Conservation (phyloP, 2,888 invertebrate genomes). For the Pachycephus smyrnensis region DNA sequence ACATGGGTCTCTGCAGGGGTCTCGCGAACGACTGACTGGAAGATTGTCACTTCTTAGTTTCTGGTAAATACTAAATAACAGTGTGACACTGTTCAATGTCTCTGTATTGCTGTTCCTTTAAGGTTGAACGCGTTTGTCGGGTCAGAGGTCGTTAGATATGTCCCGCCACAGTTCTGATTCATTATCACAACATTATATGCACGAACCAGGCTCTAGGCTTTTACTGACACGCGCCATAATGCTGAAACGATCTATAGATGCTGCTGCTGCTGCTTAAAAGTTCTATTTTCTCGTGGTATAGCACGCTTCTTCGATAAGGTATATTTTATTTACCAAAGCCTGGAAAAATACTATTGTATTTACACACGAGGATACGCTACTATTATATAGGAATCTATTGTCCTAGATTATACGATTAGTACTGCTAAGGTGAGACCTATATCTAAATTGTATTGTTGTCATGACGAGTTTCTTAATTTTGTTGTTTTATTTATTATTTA, state of each 20-base stretch:
- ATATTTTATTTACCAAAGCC: not conserved
- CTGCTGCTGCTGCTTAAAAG: not conserved
- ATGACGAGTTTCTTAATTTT: not conserved
- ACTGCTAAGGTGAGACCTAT: not conserved
- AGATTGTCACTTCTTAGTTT: conserved; percentile 22
- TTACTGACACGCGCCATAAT: not conserved
- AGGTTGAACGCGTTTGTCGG: conserved; percentile 21
- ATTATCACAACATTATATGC: conserved; percentile 44
- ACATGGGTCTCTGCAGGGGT: not conserved
- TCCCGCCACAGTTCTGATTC: conserved; percentile 49
- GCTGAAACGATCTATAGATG: not conserved
- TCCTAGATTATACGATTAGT: not conserved
- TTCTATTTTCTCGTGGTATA: not conserved
- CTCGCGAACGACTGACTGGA: conserved; percentile 18
- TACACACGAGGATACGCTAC: not conserved
- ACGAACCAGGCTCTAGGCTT: not conserved
- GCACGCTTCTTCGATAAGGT: not conserved
- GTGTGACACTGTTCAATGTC: not conserved
- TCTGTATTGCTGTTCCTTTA: not conserved
- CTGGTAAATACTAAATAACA: conserved; percentile 22
- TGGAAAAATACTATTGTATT: not conserved
- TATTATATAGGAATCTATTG: not conserved
- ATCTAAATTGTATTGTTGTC: not conserved
- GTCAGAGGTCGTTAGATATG: conserved; percentile 54
- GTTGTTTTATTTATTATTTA: not conserved